phyloP scores from a whole-genome alignment of 2,888 invertebrate genomes.

The Trachelus tabidus region DNA sequence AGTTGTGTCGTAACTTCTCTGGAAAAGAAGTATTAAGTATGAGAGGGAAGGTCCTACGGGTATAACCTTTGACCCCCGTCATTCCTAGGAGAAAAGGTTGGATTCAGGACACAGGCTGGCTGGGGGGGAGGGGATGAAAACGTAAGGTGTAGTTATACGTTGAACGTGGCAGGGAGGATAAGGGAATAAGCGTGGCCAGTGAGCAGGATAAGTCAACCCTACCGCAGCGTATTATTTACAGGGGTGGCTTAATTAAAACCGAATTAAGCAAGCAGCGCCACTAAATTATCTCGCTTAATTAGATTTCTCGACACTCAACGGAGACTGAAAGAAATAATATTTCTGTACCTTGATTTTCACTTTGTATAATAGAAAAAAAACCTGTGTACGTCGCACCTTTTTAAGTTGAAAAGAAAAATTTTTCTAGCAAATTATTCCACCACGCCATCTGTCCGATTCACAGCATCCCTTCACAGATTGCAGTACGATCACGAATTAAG shows the following conservation, averaged over 20 bases:
- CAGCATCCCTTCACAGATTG: neutral
- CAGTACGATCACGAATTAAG: neutral
- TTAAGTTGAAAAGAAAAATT: no score
- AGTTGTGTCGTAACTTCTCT: neutral
- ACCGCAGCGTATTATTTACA: constrained; percentile 5
- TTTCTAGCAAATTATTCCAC: neutral
- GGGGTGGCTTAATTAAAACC: constrained; percentile 9
- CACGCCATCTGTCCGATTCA: neutral
- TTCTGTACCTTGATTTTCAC: neutral
- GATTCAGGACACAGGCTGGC: neutral
- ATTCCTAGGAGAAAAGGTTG: neutral
- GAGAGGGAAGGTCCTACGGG: neutral
- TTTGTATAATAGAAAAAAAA: neutral
- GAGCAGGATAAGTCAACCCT: constrained; percentile 1
- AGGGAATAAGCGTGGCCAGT: neutral
- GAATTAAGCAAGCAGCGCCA: neutral
- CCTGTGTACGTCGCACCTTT: neutral
- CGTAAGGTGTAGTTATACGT: neutral
- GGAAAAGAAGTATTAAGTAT: neutral
- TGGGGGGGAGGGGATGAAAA: neutral
- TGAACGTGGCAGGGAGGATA: neutral
- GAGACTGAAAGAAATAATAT: neutral
- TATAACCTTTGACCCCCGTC: neutral
- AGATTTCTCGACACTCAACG: neutral
- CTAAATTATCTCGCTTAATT: constrained; percentile 2